Percentiles rank a stretch among this genome's conserved stretches.
Conservation (phyloP, 2,113 vertebrate species). For the Ia io region DNA sequence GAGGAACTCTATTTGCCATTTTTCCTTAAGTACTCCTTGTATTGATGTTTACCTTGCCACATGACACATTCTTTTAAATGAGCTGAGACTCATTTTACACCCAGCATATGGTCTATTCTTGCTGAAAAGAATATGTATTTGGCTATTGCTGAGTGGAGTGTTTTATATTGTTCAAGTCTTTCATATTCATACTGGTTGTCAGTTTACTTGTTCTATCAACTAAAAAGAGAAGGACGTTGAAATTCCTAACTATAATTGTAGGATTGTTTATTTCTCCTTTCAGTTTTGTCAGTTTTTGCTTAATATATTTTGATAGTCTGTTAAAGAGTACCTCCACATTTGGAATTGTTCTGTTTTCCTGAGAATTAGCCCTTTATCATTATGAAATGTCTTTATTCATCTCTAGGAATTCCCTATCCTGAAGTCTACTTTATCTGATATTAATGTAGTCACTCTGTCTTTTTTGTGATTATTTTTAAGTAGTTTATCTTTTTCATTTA, state of each 20-base stretch:
- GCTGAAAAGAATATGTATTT: conserved; percentile 18
- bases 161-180: not conserved
- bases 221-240: not conserved
- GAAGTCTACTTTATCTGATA: not conserved
- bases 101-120: not conserved
- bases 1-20: not conserved
- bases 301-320: not conserved
- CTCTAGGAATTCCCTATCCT: not conserved
- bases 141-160: not conserved
- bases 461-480: conserved; percentile 5
- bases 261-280: not conserved
- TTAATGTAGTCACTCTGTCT: not conserved
- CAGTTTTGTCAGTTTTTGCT: conserved; percentile 5
- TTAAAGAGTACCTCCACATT: not conserved
- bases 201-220: not conserved
- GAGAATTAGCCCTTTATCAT: not conserved
- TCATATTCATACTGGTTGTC: not conserved
- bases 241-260: not conserved
- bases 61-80: not conserved
- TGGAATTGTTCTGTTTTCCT: not conserved
- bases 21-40: conserved; percentile 3
- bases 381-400: conserved; percentile 19
- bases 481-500: not conserved
- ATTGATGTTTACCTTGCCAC: not conserved
- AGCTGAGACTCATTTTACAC: not conserved